Conservation (phyloP, 2,797 vertebrate species). For the Nyctalus aviator region DNA sequence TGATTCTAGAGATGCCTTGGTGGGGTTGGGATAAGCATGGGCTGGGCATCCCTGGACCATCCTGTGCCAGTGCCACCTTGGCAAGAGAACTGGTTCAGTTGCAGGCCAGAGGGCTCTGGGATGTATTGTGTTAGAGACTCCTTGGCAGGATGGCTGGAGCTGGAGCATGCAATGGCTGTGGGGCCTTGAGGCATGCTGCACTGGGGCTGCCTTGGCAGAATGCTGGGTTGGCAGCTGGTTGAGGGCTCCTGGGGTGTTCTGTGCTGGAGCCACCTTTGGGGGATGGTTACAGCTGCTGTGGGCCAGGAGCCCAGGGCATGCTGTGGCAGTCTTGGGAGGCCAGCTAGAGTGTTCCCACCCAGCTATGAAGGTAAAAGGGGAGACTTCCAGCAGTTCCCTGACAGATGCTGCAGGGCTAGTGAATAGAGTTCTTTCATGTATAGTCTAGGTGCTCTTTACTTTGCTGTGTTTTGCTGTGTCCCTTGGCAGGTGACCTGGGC, state of each 20-base stretch:
- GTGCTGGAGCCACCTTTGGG: too few relatives aligned
- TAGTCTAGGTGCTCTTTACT: background rate
- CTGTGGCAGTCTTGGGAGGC: background rate
- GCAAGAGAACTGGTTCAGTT: background rate
- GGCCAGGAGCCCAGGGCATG: background rate
- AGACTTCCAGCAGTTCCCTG: background rate
- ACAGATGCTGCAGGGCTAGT: background rate
- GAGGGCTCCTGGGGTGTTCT: background rate
- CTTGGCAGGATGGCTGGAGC: background rate
- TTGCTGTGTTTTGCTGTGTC: background rate
- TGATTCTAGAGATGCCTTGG: background rate
- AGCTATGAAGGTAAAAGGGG: background rate
- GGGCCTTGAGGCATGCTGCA: background rate
- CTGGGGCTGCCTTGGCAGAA: background rate
- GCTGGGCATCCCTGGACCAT: background rate
- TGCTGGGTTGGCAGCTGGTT: background rate
- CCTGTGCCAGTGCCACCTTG: background rate
- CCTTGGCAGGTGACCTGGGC: background rate
- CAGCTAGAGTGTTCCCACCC: background rate
- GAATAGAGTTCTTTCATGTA: background rate
- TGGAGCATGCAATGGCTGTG: background rate
- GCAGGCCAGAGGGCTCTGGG: too few relatives aligned
- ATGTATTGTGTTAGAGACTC: background rate
- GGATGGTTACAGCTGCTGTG: background rate
- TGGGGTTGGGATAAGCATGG: background rate